A percentile compares a stretch with the other conserved stretches of the same genome.
These are phyloP conservation scores for Cepaea hortensis DNA, from an alignment of 2,888 invertebrate genomes.

Conservation along the genomic window DNA sequence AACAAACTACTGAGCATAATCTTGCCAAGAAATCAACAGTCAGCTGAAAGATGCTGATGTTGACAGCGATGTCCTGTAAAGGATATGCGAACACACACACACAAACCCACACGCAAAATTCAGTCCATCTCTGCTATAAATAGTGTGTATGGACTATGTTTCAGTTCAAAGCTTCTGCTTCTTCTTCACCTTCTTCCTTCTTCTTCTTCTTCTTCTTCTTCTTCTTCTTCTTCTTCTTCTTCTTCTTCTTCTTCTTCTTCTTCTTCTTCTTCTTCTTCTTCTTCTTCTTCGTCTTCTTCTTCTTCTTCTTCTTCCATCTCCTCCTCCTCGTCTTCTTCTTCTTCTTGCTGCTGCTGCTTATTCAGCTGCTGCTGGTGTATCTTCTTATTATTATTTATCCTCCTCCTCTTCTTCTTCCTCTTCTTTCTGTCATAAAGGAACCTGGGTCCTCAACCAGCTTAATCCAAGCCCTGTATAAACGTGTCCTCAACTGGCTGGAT, in stretches of 20 bases:
- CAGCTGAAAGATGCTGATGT: no score
- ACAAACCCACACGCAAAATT: no score
- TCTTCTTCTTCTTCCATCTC: neutral
- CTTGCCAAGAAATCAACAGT: no score
- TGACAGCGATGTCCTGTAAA: no score
- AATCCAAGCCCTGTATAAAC: no score
- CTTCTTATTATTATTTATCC: neutral
- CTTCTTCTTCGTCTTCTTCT: neutral
- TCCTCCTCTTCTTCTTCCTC: neutral
- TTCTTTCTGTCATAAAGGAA: neutral
- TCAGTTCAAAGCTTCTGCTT: neutral
- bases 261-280: neutral
- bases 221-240: neutral
- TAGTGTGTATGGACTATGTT: no score
- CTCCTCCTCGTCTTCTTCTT: neutral
- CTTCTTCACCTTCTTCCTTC: neutral
- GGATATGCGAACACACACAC: no score
- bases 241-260: neutral
- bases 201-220: neutral
- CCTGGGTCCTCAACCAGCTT: no score
- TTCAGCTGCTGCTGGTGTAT: neutral
- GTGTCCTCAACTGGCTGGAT: no score
- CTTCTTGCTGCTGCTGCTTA: neutral
- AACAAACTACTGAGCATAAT: no score
- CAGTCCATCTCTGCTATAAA: no score